These are phyloP conservation scores for Homalodisca vitripennis DNA, from an alignment of 1,140 invertebrate genomes.

Conservation along the genomic window DNA sequence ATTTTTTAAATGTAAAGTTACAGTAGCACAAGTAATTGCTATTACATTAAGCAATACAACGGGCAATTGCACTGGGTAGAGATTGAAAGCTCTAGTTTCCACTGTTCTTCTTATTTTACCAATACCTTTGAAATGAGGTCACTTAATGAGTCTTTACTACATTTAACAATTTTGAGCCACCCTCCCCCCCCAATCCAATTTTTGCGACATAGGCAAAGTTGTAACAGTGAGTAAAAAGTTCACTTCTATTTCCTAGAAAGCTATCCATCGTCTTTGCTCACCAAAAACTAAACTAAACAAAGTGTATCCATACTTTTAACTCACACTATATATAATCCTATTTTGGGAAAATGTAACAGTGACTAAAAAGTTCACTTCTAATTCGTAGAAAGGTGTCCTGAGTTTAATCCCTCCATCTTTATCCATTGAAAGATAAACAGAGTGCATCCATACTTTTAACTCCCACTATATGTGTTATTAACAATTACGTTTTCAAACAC, in stretches of 20 bases:
- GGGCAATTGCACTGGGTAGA: neutral
- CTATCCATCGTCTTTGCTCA: too few species aligned
- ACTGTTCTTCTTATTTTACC: neutral
- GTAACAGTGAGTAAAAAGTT: neutral
- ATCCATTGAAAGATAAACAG: too few species aligned
- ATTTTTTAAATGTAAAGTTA: neutral
- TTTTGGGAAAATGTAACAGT: too few species aligned
- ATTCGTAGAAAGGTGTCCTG: too few species aligned
- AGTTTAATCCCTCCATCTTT: too few species aligned
- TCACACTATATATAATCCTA: too few species aligned
- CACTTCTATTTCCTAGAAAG: neutral
- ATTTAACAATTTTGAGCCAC: neutral
- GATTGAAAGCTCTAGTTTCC: neutral
- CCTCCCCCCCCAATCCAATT: neutral
- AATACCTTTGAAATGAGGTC: neutral
- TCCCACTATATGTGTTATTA: too few species aligned
- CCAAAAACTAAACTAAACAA: too few species aligned
- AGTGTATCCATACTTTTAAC: too few species aligned
- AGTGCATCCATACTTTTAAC: too few species aligned
- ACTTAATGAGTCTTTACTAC: neutral
- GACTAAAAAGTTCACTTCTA: too few species aligned
- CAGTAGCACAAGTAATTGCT: neutral
- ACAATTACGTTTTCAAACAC: too few species aligned
- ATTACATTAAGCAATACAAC: neutral
- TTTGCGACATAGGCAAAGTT: neutral